Evolutionary conservation across 2,888 invertebrate species (phyloP).

Genomic region (Darwinula stevensoni): DNA sequence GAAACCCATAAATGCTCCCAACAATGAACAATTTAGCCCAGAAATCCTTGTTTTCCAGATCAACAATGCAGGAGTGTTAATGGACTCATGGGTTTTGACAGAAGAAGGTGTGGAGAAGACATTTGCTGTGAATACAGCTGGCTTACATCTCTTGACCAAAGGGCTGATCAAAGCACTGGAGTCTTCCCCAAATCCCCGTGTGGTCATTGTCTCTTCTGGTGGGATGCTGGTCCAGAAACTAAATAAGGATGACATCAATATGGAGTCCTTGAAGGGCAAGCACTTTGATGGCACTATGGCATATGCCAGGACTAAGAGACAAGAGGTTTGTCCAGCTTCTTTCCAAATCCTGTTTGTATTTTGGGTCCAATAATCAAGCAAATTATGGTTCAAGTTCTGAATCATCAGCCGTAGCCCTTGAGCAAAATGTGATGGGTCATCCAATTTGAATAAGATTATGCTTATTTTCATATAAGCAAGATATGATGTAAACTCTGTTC

Average conservation of each 20-base stretch:
- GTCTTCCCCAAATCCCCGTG: constrained; percentile 14
- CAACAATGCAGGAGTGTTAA: constrained; percentile 22
- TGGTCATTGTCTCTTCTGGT: constrained; percentile 19
- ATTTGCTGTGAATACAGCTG: constrained; percentile 21
- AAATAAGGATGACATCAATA: constrained; percentile 17
- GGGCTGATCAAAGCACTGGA: constrained; percentile 15
- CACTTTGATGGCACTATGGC: constrained; percentile 20
- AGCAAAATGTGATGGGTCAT: too few species aligned
- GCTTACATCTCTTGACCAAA: constrained; percentile 17
- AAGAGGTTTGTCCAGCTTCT: constrained; percentile 13
- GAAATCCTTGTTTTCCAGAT: constrained; percentile 17
- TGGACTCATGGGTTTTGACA: constrained; percentile 15
- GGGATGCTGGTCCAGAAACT: constrained; percentile 20
- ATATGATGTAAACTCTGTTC: too few species aligned
- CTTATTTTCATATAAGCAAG: too few species aligned
- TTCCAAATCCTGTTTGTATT: neutral
- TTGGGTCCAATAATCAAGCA: constrained; percentile 15
- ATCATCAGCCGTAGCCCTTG: too few species aligned
- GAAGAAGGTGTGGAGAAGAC: constrained; percentile 18
- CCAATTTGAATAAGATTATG: too few species aligned
- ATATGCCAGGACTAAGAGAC: constrained; percentile 21
- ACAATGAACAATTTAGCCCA: too few species aligned
- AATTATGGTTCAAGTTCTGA: too few species aligned
- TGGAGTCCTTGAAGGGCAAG: constrained; percentile 16
- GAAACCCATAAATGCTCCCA: too few species aligned